Conservation (phyloP, 2,113 vertebrate genomes). For the Bujurquina vittata region DNA sequence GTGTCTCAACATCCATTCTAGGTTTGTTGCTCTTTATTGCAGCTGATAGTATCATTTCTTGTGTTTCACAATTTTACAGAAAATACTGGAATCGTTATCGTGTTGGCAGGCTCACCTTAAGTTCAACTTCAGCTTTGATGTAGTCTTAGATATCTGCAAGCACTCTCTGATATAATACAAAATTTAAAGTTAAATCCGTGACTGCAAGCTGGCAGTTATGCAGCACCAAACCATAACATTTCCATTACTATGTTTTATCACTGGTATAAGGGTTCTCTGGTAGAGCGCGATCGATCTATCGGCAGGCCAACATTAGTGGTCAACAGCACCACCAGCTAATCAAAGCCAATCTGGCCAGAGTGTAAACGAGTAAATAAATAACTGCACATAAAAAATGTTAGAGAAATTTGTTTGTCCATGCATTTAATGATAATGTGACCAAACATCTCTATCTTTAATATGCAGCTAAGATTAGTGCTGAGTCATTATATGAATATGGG, state of each 20-base stretch:
- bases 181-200: not conserved
- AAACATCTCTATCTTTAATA: not conserved
- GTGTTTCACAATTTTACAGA: not conserved
- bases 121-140: not conserved
- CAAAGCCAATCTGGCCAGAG: not conserved
- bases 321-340: not conserved
- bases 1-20: not conserved
- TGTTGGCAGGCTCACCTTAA: not conserved
- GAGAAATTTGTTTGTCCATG: not conserved
- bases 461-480: not conserved
- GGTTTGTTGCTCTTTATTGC: not conserved
- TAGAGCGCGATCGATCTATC: not conserved
- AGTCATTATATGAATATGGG: not conserved
- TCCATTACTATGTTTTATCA: not conserved
- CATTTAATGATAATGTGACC: not conserved
- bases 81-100: not conserved
- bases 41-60: not conserved
- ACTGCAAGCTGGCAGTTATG: not conserved
- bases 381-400: not conserved
- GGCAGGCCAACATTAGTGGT: not conserved
- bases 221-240: not conserved
- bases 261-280: not conserved
- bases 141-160: not conserved
- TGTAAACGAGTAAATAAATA: not conserved
- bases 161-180: not conserved